Evolutionary conservation across 2,797 vertebrate species (phyloP).

Genomic region (Orientallactaga sibirica): DNA sequence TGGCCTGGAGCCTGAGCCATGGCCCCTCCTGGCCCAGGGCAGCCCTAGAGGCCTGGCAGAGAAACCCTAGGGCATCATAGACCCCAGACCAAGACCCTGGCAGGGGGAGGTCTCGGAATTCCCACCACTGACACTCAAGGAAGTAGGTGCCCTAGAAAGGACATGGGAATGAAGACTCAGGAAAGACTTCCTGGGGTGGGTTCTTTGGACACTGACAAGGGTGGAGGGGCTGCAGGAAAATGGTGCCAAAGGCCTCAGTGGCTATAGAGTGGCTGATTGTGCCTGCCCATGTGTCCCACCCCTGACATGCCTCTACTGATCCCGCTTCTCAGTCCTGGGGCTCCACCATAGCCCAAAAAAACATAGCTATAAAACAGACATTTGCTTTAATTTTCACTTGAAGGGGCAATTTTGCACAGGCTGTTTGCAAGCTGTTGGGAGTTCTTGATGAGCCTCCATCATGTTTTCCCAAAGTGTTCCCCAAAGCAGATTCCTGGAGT

Average conservation of each 20-base stretch:
- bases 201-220: not conserved
- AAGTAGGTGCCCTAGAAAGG: not conserved
- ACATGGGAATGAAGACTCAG: not conserved
- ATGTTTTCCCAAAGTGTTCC: slow-evolving; percentile 70
- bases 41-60: not conserved
- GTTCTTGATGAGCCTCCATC: slow-evolving; percentile 62
- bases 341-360: slow-evolving; percentile 57
- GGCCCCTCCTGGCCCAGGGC: not conserved
- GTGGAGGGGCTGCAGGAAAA: too few relatives aligned
- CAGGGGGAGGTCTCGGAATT: not conserved
- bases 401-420: slow-evolving; percentile 75
- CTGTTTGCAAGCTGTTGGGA: slow-evolving; percentile 80
- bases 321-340: not conserved
- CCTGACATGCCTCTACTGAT: not conserved
- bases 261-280: not conserved
- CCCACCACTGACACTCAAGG: not conserved
- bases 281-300: not conserved
- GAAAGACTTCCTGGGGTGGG: not conserved
- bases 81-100: not conserved
- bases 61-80: not conserved
- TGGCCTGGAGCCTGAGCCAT: not conserved
- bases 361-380: slow-evolving; percentile 77
- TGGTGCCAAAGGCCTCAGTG: not conserved
- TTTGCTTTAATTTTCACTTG: slow-evolving; percentile 79
- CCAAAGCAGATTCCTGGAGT: slow-evolving; percentile 63